Evolutionary conservation across 2,888 invertebrate genomes (phyloP), one percentile per base, ranked within the genome.

Genomic region (Creontiades dilutus): DNA sequence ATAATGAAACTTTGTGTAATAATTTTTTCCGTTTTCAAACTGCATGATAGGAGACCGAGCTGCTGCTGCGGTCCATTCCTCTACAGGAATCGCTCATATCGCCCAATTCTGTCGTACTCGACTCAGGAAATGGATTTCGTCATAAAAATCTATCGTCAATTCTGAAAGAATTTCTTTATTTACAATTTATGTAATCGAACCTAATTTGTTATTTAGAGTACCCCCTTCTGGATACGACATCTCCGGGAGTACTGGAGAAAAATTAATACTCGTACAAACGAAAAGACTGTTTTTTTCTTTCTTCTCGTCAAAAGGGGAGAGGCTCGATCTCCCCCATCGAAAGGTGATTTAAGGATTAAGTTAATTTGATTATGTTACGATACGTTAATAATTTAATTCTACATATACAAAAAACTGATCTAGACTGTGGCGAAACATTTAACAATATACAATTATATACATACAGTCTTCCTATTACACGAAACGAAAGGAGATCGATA

Each of bases 401-500:
- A 80, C 78, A 47, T 80, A 80, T 80, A 80, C 78, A 80, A 80
- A 80, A 68, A 80, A 28, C 37, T 37, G 37, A n/a, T 80, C 78
- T 80, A 46, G 78, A 80, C 78, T 80, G 46, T 47, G 78, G 78
- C 78, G 78, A 80, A 80, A 80, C 78, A 46, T 80, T 78, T 80
- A 80, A 80, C 47, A 80, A 80, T 80, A 23, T 82, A 82, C 82
- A 82, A 23, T 14, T 82, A 82, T 82, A 19, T 82, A 82, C 82
- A 82, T 82, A 82, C 82, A 82, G 82, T 82, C 82, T 82, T 82
- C 52, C 82, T 82, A 82, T n/a, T 48, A 82, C 19, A 11, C 4
- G 37, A 19, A 82, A 82, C n/a, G 27, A 82, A 82, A 52, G 3
- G 4, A 19, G 52, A 13, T 68, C 37, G 13, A 37, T 27, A 19